A percentile compares a stretch with the other conserved stretches of the same genome.
Conservation (phyloP, 2,797 vertebrate species). For the Myoxocephalus aenaeus region DNA sequence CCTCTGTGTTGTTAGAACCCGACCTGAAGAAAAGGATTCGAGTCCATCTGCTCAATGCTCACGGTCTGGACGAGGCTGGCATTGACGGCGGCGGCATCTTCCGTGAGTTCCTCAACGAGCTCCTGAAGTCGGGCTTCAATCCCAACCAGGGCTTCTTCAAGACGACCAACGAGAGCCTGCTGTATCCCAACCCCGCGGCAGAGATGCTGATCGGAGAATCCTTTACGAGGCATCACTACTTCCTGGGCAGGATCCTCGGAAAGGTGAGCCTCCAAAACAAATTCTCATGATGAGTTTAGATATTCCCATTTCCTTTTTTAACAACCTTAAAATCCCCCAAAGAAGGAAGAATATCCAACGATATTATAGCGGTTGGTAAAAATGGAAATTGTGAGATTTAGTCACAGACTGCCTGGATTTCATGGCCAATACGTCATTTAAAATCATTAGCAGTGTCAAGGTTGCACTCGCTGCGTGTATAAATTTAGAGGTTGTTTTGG, state of each 20-base stretch:
- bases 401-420: conserved; percentile 12
- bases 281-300: not conserved
- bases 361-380: not conserved
- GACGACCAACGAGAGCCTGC: conserved; percentile 96
- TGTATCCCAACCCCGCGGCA: conserved; percentile 95
- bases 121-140: conserved; percentile 97
- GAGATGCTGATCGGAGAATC: conserved; percentile 95
- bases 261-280: conserved; percentile 86
- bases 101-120: conserved; percentile 96
- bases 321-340: not conserved
- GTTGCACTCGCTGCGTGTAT: conserved; percentile 10
- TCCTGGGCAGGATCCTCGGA: conserved; percentile 96
- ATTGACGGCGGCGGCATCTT: conserved; percentile 99
- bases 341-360: not conserved
- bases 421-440: conserved; percentile 14
- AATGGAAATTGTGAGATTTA: not conserved
- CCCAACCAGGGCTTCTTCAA: conserved; percentile 99
- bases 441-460: conserved; percentile 41
- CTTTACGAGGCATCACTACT: conserved; percentile 97
- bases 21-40: conserved; percentile 96
- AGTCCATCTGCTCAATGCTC: conserved; percentile 96
- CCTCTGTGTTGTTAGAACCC: conserved; percentile 83
- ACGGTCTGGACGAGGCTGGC: conserved; percentile 97
- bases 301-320: not conserved
- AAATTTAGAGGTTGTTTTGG: conserved; percentile 29